A percentile compares a stretch with the other conserved stretches of the same genome.
These are phyloP conservation scores for Montipora capricornis DNA, from an alignment of 64 coral and sea anemone genomes.

Conservation along the genomic window DNA sequence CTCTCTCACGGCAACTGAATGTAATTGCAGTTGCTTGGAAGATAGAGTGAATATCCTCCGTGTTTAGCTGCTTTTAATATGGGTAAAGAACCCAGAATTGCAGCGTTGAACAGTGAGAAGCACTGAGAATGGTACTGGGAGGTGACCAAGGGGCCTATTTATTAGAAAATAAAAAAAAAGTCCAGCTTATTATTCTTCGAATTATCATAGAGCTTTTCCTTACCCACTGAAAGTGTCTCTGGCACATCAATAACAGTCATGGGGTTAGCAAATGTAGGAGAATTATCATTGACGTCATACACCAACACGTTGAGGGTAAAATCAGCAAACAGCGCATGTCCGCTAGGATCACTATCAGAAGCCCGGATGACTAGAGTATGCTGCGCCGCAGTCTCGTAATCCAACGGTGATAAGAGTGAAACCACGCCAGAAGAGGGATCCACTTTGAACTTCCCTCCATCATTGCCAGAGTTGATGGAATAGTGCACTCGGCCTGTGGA, in stretches of 20 bases:
- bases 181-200: not conserved
- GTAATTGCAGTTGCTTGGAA: too few species aligned
- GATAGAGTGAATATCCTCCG: too few species aligned
- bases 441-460: constrained; percentile 28
- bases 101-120: too few species aligned
- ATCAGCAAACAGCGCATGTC: constrained; percentile 21
- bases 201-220: not conserved
- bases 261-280: constrained; percentile 12
- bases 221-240: constrained; percentile 47
- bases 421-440: constrained; percentile 40
- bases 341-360: constrained; percentile 20
- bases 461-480: constrained; percentile 47
- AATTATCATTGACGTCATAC: constrained; percentile 69
- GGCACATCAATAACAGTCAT: not conserved
- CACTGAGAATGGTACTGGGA: too few species aligned
- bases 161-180: not conserved
- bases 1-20: too few species aligned
- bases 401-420: constrained; percentile 20
- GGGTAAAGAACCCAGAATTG: too few species aligned
- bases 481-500: constrained; percentile 50
- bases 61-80: too few species aligned
- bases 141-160: too few species aligned
- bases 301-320: constrained; percentile 56
- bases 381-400: constrained; percentile 50
- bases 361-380: constrained; percentile 48